Percentiles rank a stretch among this genome's conserved stretches.
These are phyloP conservation scores for Pseudonaja textilis DNA, from an alignment of 2,113 vertebrate genomes.

Conservation along the genomic window DNA sequence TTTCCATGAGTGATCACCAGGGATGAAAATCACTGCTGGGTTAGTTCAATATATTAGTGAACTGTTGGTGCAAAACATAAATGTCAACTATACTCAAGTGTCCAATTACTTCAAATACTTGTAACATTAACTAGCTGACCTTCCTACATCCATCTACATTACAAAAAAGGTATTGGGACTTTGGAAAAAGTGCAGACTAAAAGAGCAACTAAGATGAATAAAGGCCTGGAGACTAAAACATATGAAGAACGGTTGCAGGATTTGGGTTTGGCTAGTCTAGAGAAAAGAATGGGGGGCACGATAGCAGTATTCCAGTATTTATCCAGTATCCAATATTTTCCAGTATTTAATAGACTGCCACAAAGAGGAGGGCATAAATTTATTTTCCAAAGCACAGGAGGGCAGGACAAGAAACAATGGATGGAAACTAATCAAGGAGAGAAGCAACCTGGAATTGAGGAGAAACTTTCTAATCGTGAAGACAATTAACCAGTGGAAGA, in stretches of 20 bases:
- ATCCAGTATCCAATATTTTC: too few species aligned
- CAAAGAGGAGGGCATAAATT: too few species aligned
- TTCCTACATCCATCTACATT: slow-evolving; percentile 33
- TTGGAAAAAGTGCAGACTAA: background rate
- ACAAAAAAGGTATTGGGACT: background rate
- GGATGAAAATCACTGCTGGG: background rate
- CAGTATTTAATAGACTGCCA: too few species aligned
- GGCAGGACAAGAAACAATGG: too few species aligned
- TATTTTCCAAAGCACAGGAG: too few species aligned
- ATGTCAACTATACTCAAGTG: slow-evolving; percentile 13
- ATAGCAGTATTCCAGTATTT: too few species aligned
- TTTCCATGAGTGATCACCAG: background rate
- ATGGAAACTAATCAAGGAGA: too few species aligned
- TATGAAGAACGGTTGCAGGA: background rate
- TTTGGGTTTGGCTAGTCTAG: too few species aligned
- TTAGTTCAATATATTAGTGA: background rate
- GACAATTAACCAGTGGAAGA: too few species aligned
- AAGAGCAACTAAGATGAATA: background rate
- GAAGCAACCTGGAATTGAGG: too few species aligned
- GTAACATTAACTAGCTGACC: slow-evolving; percentile 53
- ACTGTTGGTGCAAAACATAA: background rate
- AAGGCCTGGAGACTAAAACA: background rate
- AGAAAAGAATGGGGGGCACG: too few species aligned
- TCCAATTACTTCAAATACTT: slow-evolving; percentile 52
- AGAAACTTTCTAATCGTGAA: too few species aligned